These are phyloP conservation scores for Tetramorium parvispinum DNA, from an alignment of 1,140 invertebrate species.

Conservation along the genomic window DNA sequence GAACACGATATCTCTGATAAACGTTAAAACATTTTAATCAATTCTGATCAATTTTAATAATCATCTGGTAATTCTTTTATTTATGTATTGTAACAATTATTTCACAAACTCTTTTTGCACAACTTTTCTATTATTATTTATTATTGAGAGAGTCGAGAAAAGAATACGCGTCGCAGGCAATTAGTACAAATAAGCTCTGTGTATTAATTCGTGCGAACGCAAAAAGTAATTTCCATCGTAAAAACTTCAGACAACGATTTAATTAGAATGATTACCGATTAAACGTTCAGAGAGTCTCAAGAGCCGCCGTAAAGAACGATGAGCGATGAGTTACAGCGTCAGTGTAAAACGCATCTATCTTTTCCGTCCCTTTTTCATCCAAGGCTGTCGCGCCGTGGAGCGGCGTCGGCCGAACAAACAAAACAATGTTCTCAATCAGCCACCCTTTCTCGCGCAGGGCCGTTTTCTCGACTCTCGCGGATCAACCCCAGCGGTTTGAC, in stretches of 20 bases:
- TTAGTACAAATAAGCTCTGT: neutral
- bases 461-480: conserved; percentile 76
- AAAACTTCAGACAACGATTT: conserved; percentile 9
- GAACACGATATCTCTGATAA: neutral
- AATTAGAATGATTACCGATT: conserved; percentile 12
- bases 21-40: neutral
- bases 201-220: neutral
- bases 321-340: neutral
- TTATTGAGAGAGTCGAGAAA: neutral
- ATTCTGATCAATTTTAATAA: neutral
- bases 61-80: no score
- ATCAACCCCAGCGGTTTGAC: conserved; percentile 77
- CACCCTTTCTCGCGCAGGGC: conserved; percentile 72
- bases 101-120: neutral
- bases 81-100: no score
- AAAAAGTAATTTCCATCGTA: neutral
- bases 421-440: conserved; percentile 84
- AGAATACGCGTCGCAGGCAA: neutral
- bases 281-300: neutral
- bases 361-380: conserved; percentile 49
- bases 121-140: neutral
- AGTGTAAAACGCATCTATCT: conserved; percentile 36
- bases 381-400: neutral
- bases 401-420: conserved; percentile 78
- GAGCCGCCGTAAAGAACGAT: neutral